phyloP scores from a whole-genome alignment of 2,113 vertebrate species.

The Onychostoma macrolepis region DNA sequence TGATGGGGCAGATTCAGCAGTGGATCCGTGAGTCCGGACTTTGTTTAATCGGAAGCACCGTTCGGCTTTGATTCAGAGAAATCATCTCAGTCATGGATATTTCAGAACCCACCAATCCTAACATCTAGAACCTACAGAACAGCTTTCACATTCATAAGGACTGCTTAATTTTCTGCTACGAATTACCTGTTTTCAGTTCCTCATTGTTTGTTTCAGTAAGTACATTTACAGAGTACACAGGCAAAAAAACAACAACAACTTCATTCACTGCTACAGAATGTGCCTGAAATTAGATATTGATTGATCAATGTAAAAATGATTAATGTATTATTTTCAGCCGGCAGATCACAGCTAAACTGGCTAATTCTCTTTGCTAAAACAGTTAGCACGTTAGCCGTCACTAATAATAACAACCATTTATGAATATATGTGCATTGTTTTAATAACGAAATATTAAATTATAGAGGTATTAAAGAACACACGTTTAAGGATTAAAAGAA shows the following conservation, averaged over 20 bases:
- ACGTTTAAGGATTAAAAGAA: background rate
- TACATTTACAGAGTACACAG: background rate
- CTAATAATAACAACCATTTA: background rate
- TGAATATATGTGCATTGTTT: background rate
- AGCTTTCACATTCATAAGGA: background rate
- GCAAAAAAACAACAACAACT: background rate
- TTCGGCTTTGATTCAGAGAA: background rate
- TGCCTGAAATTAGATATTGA: background rate
- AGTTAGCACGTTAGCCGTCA: background rate
- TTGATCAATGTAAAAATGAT: background rate
- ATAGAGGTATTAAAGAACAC: background rate
- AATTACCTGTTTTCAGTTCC: background rate
- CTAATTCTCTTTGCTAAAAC: background rate
- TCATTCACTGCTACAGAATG: background rate
- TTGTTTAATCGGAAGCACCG: background rate
- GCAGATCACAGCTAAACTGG: background rate
- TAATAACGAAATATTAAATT: background rate
- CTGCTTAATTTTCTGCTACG: background rate
- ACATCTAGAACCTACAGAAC: background rate
- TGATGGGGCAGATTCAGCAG: background rate
- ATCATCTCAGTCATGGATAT: background rate
- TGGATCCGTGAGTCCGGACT: background rate
- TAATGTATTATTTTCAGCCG: background rate
- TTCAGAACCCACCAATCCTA: background rate
- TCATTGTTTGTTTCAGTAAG: background rate